Evolutionary conservation across 2,113 vertebrate genomes (phyloP), one percentile per base, ranked within the genome.

Genomic region (Serilophus lunatus): DNA sequence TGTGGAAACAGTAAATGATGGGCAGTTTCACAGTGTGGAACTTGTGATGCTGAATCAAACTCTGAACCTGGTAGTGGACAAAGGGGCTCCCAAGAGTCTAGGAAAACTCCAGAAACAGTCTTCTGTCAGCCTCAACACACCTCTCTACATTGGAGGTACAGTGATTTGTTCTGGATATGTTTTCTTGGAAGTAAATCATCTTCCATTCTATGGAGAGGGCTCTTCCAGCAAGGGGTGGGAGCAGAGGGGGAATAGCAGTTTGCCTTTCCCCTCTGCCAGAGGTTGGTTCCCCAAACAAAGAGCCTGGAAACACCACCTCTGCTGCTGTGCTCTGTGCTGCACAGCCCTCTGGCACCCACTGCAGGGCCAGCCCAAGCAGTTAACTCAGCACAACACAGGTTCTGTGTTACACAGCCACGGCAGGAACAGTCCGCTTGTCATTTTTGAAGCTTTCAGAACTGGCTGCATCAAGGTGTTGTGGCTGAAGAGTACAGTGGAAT

Each of bases 1-100:
- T 22, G 99, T 99, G 97, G 99, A 99, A 98, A 99, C 99, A 0
- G 98, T 99, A 95, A 99, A 99, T 8, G 99, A 99, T 7, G 99
- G 99, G 33, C 98, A 99, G 79, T 99, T 99, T 93, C 99, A 99
- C 59, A 99, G 98, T 0, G 99, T 99, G 64, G 99, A 99, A 96
- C 97, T 99, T 10, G 94, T 99, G 96, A 99, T 99, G 97, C 98
- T 99, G 96, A 99, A 99, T 96, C 99, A 99, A 88, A 99, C 98
- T 6, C 96, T 99, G 87, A 99, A 99, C 96, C 97, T 99, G 91
- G 99, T 99, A 94, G 99, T 99, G 95, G 99, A 99, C 94, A 99
- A 99, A 78, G 99, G 99, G 31, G 95, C 97, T 90, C 99, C 99
- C 61, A 99, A 99, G 98, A 99, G 98, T 68, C 98, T 99, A 74